Evolutionary conservation across 2,888 invertebrate genomes (phyloP).

Genomic region (Oscheius sp.): DNA sequence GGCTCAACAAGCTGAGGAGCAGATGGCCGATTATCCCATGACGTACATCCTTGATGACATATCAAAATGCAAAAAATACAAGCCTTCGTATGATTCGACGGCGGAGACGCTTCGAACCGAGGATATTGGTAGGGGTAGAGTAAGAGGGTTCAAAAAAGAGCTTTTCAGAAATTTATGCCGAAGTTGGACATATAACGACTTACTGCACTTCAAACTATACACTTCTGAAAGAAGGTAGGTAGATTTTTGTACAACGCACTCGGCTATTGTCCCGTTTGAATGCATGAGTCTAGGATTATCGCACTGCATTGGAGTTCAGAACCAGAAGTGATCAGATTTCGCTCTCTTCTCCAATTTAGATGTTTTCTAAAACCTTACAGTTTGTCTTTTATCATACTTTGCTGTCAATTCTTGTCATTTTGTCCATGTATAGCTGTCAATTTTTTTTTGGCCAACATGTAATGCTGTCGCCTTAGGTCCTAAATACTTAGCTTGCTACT

Average conservation of each 20-base stretch:
- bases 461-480: too few relatives aligned
- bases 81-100: conserved; percentile 34
- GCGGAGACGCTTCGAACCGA: conserved; percentile 39
- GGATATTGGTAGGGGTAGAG: conserved; percentile 22
- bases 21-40: conserved; percentile 48
- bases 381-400: too few relatives aligned
- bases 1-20: conserved; percentile 49
- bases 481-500: too few relatives aligned
- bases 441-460: too few relatives aligned
- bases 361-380: too few relatives aligned
- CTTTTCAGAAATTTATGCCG: conserved; percentile 46
- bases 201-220: conserved; percentile 60
- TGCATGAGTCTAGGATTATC: too few relatives aligned
- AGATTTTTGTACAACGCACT: background rate
- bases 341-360: too few relatives aligned
- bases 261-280: too few relatives aligned
- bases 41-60: conserved; percentile 47
- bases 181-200: conserved; percentile 59
- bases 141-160: background rate
- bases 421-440: too few relatives aligned
- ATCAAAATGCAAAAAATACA: conserved; percentile 37
- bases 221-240: conserved; percentile 45
- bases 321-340: too few relatives aligned
- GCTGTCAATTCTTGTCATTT: too few relatives aligned
- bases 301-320: too few relatives aligned